phyloP scores from a whole-genome alignment of 2,113 vertebrate genomes.

The Macrotis lagotis region DNA sequence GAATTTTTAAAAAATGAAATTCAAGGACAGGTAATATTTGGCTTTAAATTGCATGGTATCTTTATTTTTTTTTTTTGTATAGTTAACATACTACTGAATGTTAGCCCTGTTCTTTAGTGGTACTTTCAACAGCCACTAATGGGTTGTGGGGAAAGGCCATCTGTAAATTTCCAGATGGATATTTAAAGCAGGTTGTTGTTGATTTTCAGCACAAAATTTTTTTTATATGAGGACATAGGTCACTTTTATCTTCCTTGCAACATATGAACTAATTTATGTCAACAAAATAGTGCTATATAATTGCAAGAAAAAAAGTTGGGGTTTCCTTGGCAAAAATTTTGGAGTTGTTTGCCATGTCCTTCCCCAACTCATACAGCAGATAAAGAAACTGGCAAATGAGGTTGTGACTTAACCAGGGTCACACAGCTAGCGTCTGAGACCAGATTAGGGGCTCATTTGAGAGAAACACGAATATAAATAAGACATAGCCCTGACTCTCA shows the following conservation, averaged over 20 bases:
- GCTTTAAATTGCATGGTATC: background rate
- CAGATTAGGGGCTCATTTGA: background rate
- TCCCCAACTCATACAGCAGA: no score
- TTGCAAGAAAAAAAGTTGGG: background rate
- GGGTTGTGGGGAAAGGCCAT: no score
- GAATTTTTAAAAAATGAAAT: background rate
- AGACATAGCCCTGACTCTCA: background rate
- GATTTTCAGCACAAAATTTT: slow-evolving; percentile 89
- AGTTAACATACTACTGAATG: background rate
- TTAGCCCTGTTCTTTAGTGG: background rate
- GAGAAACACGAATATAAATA: background rate
- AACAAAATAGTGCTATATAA: background rate
- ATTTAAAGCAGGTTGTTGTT: slow-evolving; percentile 89
- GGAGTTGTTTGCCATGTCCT: no score
- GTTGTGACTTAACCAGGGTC: no score
- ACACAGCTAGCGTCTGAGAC: no score
- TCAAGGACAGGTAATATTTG: background rate
- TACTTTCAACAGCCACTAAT: background rate
- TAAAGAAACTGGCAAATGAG: no score
- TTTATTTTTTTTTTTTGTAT: background rate
- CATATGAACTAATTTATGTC: background rate
- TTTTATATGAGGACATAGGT: background rate
- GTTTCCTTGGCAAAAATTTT: background rate
- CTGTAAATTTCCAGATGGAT: slow-evolving; percentile 74
- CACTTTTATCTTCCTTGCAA: background rate